phyloP scores from a whole-genome alignment of 1,140 invertebrate genomes.

The Aphis gossypii region DNA sequence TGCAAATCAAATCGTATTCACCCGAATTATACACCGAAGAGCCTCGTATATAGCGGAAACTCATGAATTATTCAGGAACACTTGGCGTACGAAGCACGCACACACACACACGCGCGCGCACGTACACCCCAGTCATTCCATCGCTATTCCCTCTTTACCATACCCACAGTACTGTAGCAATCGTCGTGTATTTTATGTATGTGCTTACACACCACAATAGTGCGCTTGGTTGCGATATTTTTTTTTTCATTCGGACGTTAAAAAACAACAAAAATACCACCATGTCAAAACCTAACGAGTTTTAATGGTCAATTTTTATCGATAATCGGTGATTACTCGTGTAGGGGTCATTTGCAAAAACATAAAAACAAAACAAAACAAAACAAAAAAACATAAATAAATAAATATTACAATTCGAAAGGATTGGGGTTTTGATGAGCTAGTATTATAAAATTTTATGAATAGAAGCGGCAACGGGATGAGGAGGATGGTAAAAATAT shows the following conservation, averaged over 20 bases:
- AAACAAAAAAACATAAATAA: background rate
- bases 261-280: slow-evolving; percentile 24
- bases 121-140: background rate
- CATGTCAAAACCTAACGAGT: slow-evolving; percentile 5
- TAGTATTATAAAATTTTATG: slow-evolving; percentile 39
- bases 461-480: background rate
- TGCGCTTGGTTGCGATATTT: background rate
- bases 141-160: background rate
- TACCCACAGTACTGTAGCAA: background rate
- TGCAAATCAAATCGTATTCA: slow-evolving; percentile 56
- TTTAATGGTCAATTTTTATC: slow-evolving; percentile 49
- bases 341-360: background rate
- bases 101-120: background rate
- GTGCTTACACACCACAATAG: background rate
- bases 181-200: background rate
- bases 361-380: slow-evolving; percentile 25
- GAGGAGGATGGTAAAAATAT: slow-evolving; percentile 47
- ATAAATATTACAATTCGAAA: slow-evolving; percentile 33
- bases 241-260: background rate
- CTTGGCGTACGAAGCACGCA: slow-evolving; percentile 34
- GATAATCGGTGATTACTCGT: slow-evolving; percentile 43
- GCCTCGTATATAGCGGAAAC: slow-evolving; percentile 18
- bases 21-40: slow-evolving; percentile 48
- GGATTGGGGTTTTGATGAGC: slow-evolving; percentile 45
- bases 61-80: slow-evolving; percentile 54